Evolutionary conservation across 2,113 vertebrate species (phyloP).

Genomic region (Myanophis thanlyinensis): DNA sequence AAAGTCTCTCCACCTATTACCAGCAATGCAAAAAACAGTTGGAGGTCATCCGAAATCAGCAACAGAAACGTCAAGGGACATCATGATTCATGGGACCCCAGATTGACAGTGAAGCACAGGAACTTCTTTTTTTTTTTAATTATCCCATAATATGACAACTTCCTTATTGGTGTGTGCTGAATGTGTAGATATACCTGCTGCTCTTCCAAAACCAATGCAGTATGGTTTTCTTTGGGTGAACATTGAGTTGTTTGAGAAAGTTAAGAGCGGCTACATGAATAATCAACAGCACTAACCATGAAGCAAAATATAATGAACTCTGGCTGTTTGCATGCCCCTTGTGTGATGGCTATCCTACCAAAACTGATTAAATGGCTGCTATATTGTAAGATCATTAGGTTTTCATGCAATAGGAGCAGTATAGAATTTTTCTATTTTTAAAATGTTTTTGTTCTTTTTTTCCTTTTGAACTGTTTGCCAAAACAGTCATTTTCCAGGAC

Average conservation of each 20-base stretch:
- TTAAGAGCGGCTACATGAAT: slow-evolving; percentile 65
- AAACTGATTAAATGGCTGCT: slow-evolving; percentile 60
- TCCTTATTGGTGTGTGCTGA: slow-evolving; percentile 76
- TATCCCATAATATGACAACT: slow-evolving; percentile 67
- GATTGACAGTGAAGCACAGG: slow-evolving; percentile 71
- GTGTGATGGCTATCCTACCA: slow-evolving; percentile 69
- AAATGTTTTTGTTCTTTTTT: slow-evolving; percentile 69
- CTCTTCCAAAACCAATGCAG: slow-evolving; percentile 67
- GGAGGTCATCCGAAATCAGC: slow-evolving; percentile 96
- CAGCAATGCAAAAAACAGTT: slow-evolving; percentile 99
- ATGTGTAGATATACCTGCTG: slow-evolving; percentile 67
- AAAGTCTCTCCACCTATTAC: slow-evolving; percentile 97
- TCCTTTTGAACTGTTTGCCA: slow-evolving; percentile 67
- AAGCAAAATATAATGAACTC: slow-evolving; percentile 52
- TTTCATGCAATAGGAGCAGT: slow-evolving; percentile 61
- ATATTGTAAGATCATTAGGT: slow-evolving; percentile 56
- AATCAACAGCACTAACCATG: slow-evolving; percentile 56
- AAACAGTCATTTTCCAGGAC: slow-evolving; percentile 47
- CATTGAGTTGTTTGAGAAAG: slow-evolving; percentile 59
- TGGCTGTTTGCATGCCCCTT: slow-evolving; percentile 70
- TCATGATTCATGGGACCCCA: slow-evolving; percentile 83
- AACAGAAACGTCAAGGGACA: slow-evolving; percentile 97
- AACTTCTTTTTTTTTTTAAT: slow-evolving; percentile 58
- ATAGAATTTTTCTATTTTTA: slow-evolving; percentile 49
- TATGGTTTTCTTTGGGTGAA: slow-evolving; percentile 65